Percentiles rank a stretch among this genome's conserved stretches.
phyloP scores from a whole-genome alignment of 2,797 vertebrate species.

The Sebastes iracundus region DNA sequence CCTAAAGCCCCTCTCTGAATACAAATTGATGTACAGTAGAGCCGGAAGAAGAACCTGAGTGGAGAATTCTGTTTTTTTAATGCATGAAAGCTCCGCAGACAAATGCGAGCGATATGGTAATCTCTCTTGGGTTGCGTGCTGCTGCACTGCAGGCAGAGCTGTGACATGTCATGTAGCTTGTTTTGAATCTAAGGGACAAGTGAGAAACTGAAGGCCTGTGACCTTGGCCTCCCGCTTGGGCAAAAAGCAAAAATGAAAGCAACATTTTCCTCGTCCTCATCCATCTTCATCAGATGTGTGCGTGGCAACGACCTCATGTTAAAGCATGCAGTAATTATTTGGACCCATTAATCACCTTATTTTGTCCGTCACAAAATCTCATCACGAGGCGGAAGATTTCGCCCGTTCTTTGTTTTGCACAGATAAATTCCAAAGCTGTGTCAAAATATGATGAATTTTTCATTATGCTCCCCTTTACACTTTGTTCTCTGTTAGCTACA shows the following conservation, averaged over 20 bases:
- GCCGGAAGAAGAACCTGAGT: conserved; percentile 59
- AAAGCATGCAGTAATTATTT: conserved; percentile 28
- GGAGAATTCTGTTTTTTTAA: conserved; percentile 72
- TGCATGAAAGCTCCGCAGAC: conserved; percentile 70
- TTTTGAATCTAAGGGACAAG: conserved; percentile 68
- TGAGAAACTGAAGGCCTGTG: conserved; percentile 54
- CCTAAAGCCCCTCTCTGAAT: conserved; percentile 59
- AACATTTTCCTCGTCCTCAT: conserved; percentile 10
- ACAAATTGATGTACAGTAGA: conserved; percentile 68
- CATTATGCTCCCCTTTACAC: conserved; percentile 74
- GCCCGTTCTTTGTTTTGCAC: conserved; percentile 45
- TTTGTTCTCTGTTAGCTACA: conserved; percentile 72
- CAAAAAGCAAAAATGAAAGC: neutral
- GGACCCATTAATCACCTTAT: conserved; percentile 45
- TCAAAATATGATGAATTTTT: conserved; percentile 81
- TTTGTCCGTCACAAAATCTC: conserved; percentile 40
- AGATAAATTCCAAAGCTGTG: conserved; percentile 65
- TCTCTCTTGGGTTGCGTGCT: conserved; percentile 61
- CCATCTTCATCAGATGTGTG: conserved; percentile 22
- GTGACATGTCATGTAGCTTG: conserved; percentile 58
- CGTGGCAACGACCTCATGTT: conserved; percentile 3
- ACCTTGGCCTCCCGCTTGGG: conserved; percentile 58
- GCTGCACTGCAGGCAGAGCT: conserved; percentile 48
- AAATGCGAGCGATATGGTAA: conserved; percentile 67
- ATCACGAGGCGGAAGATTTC: conserved; percentile 17